Evolutionary conservation across 2,888 invertebrate genomes (phyloP).

Genomic region (Meiosimyza decipiens): DNA sequence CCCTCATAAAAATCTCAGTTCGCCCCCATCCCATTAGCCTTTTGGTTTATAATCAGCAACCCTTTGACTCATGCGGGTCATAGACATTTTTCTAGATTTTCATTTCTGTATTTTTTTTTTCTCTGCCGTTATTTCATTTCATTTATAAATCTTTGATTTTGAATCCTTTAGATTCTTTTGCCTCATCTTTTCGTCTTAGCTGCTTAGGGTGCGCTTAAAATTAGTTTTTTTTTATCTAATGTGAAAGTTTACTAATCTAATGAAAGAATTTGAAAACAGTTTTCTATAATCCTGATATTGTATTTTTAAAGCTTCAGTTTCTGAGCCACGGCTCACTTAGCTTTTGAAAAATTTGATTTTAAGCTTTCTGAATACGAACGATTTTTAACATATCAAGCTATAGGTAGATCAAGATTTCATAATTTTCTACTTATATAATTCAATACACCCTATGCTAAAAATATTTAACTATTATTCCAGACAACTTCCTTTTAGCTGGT

Average conservation of each 20-base stretch:
- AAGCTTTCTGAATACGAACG: too few relatives aligned
- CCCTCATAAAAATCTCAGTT: constrained; percentile 45
- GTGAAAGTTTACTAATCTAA: too few relatives aligned
- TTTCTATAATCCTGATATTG: too few relatives aligned
- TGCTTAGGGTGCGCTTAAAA: too few relatives aligned
- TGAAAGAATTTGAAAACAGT: too few relatives aligned
- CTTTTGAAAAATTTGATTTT: too few relatives aligned
- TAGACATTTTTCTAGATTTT: constrained; percentile 25
- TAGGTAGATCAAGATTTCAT: too few relatives aligned
- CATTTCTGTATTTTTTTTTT: background rate
- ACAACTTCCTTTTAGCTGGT: constrained; percentile 39
- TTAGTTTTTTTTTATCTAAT: too few relatives aligned
- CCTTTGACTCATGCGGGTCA: constrained; percentile 49
- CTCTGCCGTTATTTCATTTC: background rate
- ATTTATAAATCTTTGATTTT: constrained; percentile 26
- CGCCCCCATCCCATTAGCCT: background rate
- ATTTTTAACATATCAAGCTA: too few relatives aligned
- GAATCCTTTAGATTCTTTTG: constrained; percentile 9
- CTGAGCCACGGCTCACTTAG: too few relatives aligned
- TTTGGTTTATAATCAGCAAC: constrained; percentile 31
- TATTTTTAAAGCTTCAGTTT: too few relatives aligned
- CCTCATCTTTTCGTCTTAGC: background rate
- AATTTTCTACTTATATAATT: too few relatives aligned
- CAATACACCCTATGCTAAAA: background rate
- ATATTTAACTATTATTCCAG: constrained; percentile 33